A percentile compares a stretch with the other conserved stretches of the same genome.
Evolutionary conservation across 64 coral and sea anemone genomes (phyloP).

Genomic region (Astreopora myriophthalma): DNA sequence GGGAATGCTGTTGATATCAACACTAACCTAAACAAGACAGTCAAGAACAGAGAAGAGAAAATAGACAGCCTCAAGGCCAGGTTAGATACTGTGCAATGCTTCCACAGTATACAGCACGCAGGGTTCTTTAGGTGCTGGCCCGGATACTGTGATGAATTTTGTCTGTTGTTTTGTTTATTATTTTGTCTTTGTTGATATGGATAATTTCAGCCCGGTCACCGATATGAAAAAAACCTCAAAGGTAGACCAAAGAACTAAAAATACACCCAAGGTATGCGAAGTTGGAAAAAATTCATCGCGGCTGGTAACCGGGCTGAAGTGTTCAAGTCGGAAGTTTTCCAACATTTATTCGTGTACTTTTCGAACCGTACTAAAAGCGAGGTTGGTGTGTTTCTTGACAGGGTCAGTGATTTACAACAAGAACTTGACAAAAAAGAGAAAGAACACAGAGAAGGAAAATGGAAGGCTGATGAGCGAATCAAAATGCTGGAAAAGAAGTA

Average conservation of each 20-base stretch:
- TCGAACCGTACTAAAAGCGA: background rate
- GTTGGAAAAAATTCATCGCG: too few species aligned
- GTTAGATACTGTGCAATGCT: background rate
- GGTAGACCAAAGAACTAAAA: too few species aligned
- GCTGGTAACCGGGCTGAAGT: too few species aligned
- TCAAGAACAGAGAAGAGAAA: slow-evolving; percentile 88
- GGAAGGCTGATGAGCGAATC: slow-evolving; percentile 57
- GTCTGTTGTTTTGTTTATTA: too few species aligned
- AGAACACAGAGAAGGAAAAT: slow-evolving; percentile 20
- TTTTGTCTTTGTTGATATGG: too few species aligned
- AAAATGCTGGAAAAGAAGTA: slow-evolving; percentile 66
- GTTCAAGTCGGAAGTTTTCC: too few species aligned
- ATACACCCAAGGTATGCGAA: too few species aligned
- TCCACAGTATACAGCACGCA: background rate
- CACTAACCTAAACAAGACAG: slow-evolving; percentile 62
- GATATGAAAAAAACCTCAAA: too few species aligned
- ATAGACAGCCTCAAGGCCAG: slow-evolving; percentile 75
- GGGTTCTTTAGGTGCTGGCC: too few species aligned
- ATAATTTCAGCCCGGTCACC: too few species aligned
- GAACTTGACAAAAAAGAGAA: slow-evolving; percentile 51
- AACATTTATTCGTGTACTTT: background rate
- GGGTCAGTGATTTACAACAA: slow-evolving; percentile 48
- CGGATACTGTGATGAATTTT: too few species aligned
- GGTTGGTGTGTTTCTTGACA: background rate
- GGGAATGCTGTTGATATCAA: slow-evolving; percentile 87